Conservation (phyloP, 2,888 invertebrate genomes). For the Priocnemis perturbator region DNA sequence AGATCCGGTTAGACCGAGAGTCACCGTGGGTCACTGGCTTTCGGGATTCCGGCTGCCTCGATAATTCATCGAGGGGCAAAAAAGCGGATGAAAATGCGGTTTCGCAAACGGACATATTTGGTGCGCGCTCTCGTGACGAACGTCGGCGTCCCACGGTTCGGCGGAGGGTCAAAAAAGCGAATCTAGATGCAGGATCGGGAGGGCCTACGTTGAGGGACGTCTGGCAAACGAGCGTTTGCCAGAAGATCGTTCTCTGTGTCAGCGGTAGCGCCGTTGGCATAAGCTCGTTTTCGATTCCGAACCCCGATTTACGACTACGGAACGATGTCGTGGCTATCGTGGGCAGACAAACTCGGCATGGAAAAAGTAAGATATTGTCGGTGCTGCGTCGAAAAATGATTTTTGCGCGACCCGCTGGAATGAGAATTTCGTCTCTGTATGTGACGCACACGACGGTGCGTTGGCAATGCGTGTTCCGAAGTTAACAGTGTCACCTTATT, state of each 20-base stretch:
- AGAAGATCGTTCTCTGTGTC: slow-evolving; percentile 36
- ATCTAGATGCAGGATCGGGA: slow-evolving; percentile 48
- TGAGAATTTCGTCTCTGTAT: too few relatives aligned
- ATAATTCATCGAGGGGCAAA: slow-evolving; percentile 47
- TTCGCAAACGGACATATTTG: slow-evolving; percentile 61
- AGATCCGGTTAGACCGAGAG: slow-evolving; percentile 21
- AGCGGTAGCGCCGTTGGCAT: background rate
- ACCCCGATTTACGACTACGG: too few relatives aligned
- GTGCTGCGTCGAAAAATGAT: background rate
- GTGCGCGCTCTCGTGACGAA: slow-evolving; percentile 43
- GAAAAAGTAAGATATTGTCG: too few relatives aligned
- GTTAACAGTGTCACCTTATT: slow-evolving; percentile 59
- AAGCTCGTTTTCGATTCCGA: background rate
- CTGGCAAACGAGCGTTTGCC: slow-evolving; percentile 17
- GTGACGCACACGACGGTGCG: too few relatives aligned
- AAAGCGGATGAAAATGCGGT: slow-evolving; percentile 53
- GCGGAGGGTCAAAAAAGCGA: slow-evolving; percentile 56
- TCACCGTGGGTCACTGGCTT: slow-evolving; percentile 25
- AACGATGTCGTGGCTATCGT: too few relatives aligned
- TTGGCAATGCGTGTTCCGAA: background rate
- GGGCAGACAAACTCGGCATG: too few relatives aligned
- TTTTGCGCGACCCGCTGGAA: background rate
- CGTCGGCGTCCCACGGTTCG: slow-evolving; percentile 60
- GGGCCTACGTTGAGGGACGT: slow-evolving; percentile 30
- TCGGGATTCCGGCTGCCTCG: slow-evolving; percentile 37